Base-by-base conservation (phyloP, 2,888 invertebrate genomes). In the Athripsodes cinereus region DNA sequence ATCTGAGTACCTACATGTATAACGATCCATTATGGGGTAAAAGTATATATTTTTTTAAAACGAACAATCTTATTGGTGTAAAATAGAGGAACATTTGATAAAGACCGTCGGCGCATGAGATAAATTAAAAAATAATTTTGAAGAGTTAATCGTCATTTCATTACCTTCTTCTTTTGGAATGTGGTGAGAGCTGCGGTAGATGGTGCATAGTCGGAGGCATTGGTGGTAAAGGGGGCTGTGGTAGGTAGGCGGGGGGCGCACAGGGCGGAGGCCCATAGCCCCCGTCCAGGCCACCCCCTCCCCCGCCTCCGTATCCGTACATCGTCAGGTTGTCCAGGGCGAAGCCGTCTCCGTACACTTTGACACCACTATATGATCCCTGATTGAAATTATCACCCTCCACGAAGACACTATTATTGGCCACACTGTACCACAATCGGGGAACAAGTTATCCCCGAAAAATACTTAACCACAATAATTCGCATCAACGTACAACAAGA, bases 141-240 rank as follows among this genome's bases (percentile, higher is more conserved):
- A 6, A n/a, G n/a, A n/a, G n/a, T n/a, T n/a, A n/a, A n/a, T n/a
- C n/a, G n/a, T n/a, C n/a, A n/a, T n/a, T n/a, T n/a, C n/a, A 46
- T 55, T 73, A 75, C 75, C 75, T 75, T 68, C 74, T 65, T 62
- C 75, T 69, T 66, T 75, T 76, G 50, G 75, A 70, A 67, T 75
- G 75, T 63, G 75, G 75, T 55, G 75, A 72, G 40, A 73, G 69
- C 50, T 71, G 67, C 63, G 69, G 68, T 48, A 69, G 68, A 65
- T 70, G 68, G 57, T 69, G 69, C 64, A 69, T 66, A 55, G 67
- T 65, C 49, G 67, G 64, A 22, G 65, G 66, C 57, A 68, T 63
- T 40, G 67, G 64, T 63, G 68, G 68, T 59, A 66, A 67, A 58
- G 65, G 67, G 56, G 66, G 67, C 64, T 67, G 71, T 58, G 71